Evolutionary conservation across 2,113 vertebrate genomes (phyloP), one percentile per base, ranked within the genome.

Genomic region (Amphilophus citrinellus): DNA sequence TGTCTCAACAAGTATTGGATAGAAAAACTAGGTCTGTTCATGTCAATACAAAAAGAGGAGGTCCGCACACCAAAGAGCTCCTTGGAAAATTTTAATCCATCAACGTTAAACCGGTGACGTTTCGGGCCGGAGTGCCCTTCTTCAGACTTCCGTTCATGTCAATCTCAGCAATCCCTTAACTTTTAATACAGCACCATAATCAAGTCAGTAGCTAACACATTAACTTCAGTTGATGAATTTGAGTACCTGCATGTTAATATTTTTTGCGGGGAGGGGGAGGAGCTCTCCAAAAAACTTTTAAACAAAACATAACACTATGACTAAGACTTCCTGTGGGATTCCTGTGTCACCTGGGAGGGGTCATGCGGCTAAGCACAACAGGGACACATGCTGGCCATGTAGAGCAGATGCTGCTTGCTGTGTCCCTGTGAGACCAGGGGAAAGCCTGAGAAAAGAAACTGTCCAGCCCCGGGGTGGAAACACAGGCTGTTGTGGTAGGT

Each of bases 371-470:
- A 5, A 80, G 53, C 61, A 80, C 87, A 81, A 86, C 53, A 68
- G 86, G 86, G 90, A 89, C 35, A 65, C 59, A 61, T 50, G 77
- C 39, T 71, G 84, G 53, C 78, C 84, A 63, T 79, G 60, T 77
- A 44, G 80, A 87, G 93, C 91, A 91, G 84, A 91, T 85, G 84
- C 76, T 77, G 79, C 83, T 89, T 79, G 39, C 73, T 58, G 84
- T 39, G 53, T 91, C 84, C 89, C 88, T 5, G 58, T 83, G 88
- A 86, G 83, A 90, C 58, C 3, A 1, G 13, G 79, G 90, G 83
- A 87, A 91, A 90, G 77, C 87, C 91, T 87, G 66, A 79, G 79
- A 93, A 82, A 86, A 79, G 85, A 85, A 86, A 82, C 61, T 76
- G 79, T 82, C 82, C 82, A 81, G 80, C 89, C 84, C 24, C 13